A percentile compares a stretch with the other conserved stretches of the same genome.
These are phyloP conservation scores for Parasteatoda tepidariorum DNA, from an alignment of 1,140 invertebrate species.

Conservation along the genomic window DNA sequence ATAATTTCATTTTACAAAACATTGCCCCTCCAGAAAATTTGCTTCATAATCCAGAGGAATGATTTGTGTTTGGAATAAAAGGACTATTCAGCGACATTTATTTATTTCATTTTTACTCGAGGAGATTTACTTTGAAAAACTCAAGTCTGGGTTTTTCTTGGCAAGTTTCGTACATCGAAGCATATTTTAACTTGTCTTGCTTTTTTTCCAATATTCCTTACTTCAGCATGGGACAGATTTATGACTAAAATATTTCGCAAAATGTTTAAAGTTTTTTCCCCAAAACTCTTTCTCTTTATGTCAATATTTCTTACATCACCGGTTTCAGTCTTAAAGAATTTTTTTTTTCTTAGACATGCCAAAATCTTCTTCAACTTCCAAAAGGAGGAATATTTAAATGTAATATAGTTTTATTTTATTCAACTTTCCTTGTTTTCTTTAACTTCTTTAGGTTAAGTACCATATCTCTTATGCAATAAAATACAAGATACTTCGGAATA, in stretches of 20 bases:
- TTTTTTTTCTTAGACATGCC: background rate
- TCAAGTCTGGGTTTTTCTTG: background rate
- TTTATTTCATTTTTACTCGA: background rate
- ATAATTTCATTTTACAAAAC: background rate
- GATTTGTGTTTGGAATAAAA: conserved; percentile 25
- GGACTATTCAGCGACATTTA: background rate
- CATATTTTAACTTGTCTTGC: conserved; percentile 9
- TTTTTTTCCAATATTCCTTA: background rate
- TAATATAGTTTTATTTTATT: no score
- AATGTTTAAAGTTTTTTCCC: background rate
- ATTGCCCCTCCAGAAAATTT: background rate
- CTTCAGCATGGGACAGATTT: conserved; percentile 31
- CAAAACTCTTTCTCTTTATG: background rate
- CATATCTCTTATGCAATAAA: no score
- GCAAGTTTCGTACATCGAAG: conserved; percentile 20
- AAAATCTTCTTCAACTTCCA: background rate
- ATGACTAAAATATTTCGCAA: conserved; percentile 43
- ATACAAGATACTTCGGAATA: no score
- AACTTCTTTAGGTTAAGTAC: no score
- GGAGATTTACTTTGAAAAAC: conserved; percentile 3
- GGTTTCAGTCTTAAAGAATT: no score
- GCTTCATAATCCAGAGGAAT: background rate
- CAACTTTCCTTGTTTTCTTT: no score
- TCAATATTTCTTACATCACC: background rate
- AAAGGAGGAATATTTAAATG: background rate